Conservation (phyloP, 2,797 vertebrate genomes). For the Gambelia wislizenii region DNA sequence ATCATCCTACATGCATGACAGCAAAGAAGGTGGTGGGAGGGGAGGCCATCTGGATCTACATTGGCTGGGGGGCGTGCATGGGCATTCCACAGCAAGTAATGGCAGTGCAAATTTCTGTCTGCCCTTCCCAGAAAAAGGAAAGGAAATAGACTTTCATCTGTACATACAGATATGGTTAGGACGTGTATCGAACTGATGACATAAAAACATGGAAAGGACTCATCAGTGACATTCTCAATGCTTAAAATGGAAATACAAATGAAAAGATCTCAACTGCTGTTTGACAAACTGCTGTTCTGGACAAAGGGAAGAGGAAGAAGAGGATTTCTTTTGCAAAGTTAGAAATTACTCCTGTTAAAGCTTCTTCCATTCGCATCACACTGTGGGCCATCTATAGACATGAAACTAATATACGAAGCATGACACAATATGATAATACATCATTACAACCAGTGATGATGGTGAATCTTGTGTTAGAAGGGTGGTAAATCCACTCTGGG, state of each 20-base stretch:
- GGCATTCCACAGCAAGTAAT: background rate
- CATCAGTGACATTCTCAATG: background rate
- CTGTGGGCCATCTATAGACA: constrained; percentile 4
- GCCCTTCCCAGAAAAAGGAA: background rate
- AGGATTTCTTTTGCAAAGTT: constrained; percentile 11
- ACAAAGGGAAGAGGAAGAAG: background rate
- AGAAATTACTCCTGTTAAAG: constrained; percentile 18
- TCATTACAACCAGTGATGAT: background rate
- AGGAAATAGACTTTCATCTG: background rate
- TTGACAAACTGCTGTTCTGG: background rate
- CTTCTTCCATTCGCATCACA: background rate
- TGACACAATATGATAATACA: constrained; percentile 19
- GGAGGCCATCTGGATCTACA: background rate
- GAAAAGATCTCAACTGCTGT: background rate
- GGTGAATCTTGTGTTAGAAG: too few species aligned
- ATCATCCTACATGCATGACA: background rate
- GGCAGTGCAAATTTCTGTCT: background rate
- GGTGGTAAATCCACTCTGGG: too few species aligned
- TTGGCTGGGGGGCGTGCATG: too few species aligned
- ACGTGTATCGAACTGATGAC: background rate
- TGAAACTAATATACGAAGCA: background rate
- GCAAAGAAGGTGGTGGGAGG: background rate
- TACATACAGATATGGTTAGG: background rate
- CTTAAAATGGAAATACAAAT: background rate
- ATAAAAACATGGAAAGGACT: background rate